Conservation (phyloP, 2,797 vertebrate genomes). For the Leptatherina wallacei region DNA sequence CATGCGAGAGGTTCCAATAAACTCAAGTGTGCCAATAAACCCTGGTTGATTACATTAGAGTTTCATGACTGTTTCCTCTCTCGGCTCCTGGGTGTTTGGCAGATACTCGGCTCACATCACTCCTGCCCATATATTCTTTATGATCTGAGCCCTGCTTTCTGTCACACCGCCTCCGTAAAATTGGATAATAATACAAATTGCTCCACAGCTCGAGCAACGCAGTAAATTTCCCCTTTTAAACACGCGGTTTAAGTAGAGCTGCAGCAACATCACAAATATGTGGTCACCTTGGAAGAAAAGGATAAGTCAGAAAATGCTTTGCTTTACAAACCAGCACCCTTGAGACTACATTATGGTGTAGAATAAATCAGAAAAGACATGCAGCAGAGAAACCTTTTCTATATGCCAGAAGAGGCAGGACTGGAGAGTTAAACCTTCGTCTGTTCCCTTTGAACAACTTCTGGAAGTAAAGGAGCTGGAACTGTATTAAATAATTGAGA, state of each 20-base stretch:
- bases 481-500: constrained; percentile 76
- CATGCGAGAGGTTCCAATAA: constrained; percentile 37
- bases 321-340: constrained; percentile 43
- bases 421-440: constrained; percentile 51
- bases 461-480: constrained; percentile 63
- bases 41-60: constrained; percentile 32
- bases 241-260: neutral
- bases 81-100: constrained; percentile 24
- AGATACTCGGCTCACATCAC: constrained; percentile 15
- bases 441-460: constrained; percentile 66
- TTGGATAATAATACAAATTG: constrained; percentile 35
- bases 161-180: constrained; percentile 16
- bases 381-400: constrained; percentile 50
- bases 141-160: constrained; percentile 22
- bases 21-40: constrained; percentile 45
- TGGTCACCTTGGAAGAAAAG: constrained; percentile 31
- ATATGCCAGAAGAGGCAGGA: constrained; percentile 53
- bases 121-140: constrained; percentile 21
- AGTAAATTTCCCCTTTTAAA: constrained; percentile 26
- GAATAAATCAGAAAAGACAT: constrained; percentile 64
- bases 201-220: constrained; percentile 9
- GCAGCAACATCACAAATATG: constrained; percentile 12
- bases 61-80: constrained; percentile 27
- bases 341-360: constrained; percentile 34
- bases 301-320: constrained; percentile 44